Evolutionary conservation across 2,113 vertebrate species (phyloP).

Genomic region (Elachura formosa): DNA sequence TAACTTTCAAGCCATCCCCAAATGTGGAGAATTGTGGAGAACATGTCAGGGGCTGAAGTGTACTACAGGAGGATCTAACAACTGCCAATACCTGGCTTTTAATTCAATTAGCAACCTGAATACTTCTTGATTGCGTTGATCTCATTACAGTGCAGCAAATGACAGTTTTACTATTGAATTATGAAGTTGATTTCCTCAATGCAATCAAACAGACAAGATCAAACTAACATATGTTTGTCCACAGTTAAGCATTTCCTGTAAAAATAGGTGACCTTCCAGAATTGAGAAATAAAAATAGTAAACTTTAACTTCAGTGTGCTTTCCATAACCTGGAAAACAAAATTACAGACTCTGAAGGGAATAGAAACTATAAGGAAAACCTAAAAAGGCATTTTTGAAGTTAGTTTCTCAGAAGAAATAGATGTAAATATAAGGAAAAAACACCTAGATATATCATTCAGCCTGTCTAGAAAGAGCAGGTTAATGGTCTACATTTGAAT

Average conservation of each 20-base stretch:
- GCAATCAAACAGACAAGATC: neutral
- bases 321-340: conserved; percentile 1
- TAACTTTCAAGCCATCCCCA: neutral
- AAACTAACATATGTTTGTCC: neutral
- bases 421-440: neutral
- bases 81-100: neutral
- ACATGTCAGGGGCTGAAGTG: neutral
- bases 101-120: neutral
- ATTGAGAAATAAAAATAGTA: neutral
- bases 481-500: conserved; percentile 43
- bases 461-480: neutral
- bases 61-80: neutral
- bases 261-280: neutral
- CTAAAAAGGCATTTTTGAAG: neutral
- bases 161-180: neutral
- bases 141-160: neutral
- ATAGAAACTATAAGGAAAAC: neutral
- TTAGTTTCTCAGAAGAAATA: neutral
- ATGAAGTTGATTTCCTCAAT: neutral
- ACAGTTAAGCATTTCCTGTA: neutral
- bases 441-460: neutral
- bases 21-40: neutral
- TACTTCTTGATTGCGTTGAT: neutral
- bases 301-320: neutral
- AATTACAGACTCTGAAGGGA: neutral